Evolutionary conservation across 2,797 vertebrate species (phyloP).

Genomic region (Sparus aurata): DNA sequence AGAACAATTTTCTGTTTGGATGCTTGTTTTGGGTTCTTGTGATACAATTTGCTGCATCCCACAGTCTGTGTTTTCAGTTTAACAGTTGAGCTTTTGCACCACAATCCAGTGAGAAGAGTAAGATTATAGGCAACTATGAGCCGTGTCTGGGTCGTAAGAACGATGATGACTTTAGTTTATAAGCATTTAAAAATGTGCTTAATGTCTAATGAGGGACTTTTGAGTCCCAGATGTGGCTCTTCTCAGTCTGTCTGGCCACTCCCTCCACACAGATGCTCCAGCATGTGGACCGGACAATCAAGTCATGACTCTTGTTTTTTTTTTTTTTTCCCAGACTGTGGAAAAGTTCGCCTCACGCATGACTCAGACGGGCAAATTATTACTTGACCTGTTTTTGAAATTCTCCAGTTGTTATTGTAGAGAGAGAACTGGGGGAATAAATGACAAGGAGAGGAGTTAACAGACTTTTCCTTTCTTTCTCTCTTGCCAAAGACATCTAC

Average conservation of each 20-base stretch:
- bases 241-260: constrained; percentile 10
- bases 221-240: constrained; percentile 7
- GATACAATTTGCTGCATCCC: neutral
- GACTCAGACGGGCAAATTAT: constrained; percentile 73
- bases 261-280: constrained; percentile 34
- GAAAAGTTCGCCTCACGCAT: constrained; percentile 73
- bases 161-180: neutral
- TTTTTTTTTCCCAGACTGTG: constrained; percentile 57
- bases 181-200: neutral
- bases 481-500: constrained; percentile 83
- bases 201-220: neutral
- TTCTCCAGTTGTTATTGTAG: constrained; percentile 51
- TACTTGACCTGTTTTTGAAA: constrained; percentile 58
- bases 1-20: neutral
- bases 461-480: constrained; percentile 55
- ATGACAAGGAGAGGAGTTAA: constrained; percentile 45
- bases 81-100: neutral
- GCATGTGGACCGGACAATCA: constrained; percentile 20
- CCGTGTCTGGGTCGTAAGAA: neutral
- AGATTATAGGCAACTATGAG: neutral
- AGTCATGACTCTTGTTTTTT: constrained; percentile 52
- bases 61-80: neutral
- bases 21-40: neutral
- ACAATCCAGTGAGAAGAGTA: neutral
- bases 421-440: constrained; percentile 34